Conservation (phyloP, 2,797 vertebrate species). For the Chromis chromis region DNA sequence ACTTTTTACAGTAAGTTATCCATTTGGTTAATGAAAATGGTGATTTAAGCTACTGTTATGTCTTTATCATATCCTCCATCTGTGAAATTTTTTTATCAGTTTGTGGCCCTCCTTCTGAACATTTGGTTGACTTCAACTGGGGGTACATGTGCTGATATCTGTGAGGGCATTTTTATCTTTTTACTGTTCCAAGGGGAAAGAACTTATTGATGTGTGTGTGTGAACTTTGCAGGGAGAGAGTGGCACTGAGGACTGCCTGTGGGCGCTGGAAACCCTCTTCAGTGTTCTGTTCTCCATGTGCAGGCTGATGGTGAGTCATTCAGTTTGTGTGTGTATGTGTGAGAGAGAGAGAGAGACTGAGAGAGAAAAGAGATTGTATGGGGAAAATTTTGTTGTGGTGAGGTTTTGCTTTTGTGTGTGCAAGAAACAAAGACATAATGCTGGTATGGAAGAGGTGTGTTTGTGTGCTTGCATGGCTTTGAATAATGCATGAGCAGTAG, state of each 20-base stretch:
- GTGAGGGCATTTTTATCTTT: constrained; percentile 36
- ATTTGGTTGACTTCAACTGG: constrained; percentile 26
- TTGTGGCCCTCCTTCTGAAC: constrained; percentile 25
- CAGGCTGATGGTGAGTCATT: constrained; percentile 94
- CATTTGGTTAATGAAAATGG: background rate
- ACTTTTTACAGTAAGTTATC: constrained; percentile 6
- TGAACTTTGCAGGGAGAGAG: constrained; percentile 90
- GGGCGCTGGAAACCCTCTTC: constrained; percentile 95
- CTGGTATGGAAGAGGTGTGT: constrained; percentile 43
- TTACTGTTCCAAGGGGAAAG: constrained; percentile 39
- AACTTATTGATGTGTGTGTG: constrained; percentile 50
- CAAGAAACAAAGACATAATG: constrained; percentile 50
- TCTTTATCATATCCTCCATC: constrained; percentile 22
- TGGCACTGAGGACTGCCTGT: constrained; percentile 92
- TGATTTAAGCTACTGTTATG: constrained; percentile 12
- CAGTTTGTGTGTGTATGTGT: constrained; percentile 42
- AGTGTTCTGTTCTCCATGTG: constrained; percentile 96
- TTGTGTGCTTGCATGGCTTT: constrained; percentile 43
- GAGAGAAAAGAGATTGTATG: constrained; percentile 41
- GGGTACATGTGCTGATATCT: constrained; percentile 28
- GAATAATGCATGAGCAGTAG: constrained; percentile 73
- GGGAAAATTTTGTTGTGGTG: constrained; percentile 41
- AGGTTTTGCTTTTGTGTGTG: constrained; percentile 52
- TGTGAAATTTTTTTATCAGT: constrained; percentile 19
- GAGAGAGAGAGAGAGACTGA: constrained; percentile 20